Base-by-base conservation (phyloP, 2,888 invertebrate genomes). In the Taenaris catops region DNA sequence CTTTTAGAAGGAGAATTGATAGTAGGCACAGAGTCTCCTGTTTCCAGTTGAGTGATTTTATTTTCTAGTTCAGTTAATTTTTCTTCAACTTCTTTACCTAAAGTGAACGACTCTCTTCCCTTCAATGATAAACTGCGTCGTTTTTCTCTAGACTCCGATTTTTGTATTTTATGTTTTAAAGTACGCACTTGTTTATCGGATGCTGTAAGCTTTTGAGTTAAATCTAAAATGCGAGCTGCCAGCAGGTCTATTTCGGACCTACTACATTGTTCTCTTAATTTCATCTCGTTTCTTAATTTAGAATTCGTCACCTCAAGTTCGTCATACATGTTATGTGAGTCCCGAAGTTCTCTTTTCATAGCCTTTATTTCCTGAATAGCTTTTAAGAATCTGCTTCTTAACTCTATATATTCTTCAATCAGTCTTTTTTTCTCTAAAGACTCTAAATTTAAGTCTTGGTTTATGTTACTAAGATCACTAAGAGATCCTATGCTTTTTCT, bases 41-140 rank as follows among this genome's bases (percentile, higher is more conserved):
- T 62, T 58, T 94, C 93, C 32, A 94, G 67, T 44, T 91, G 87
- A 34, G 90, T 88, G 26, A 95, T 92, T 76, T 94, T 94, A 28
- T 89, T 91, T 74, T 95, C 95, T 39, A 95, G 70, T 63, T 94
- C 93, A n/a, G 89, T 89, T 25, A 96, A 87, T 66, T 96, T 96
- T 44, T 94, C 93, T 68, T 96, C 96, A 8, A 96, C 90, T 67
- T 95, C 95, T 66, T 94, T 94, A 6, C 93, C 92, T 25, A 95
- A 89, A 4, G 93, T 92, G 50, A 94, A 89, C 14, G 94, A 93
- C 66, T 95, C 94, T 48, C 93, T 89, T 3, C 95, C 94, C 69
- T 96, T 96, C 23, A 96, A 76, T 0, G 95, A 95, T 9, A 95
- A 80, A 18, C 95, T 94, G 44, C 96, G 88, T 46, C 96, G 84